Conservation (phyloP, 1,140 invertebrate species). For the Leptopilina boulardi region DNA sequence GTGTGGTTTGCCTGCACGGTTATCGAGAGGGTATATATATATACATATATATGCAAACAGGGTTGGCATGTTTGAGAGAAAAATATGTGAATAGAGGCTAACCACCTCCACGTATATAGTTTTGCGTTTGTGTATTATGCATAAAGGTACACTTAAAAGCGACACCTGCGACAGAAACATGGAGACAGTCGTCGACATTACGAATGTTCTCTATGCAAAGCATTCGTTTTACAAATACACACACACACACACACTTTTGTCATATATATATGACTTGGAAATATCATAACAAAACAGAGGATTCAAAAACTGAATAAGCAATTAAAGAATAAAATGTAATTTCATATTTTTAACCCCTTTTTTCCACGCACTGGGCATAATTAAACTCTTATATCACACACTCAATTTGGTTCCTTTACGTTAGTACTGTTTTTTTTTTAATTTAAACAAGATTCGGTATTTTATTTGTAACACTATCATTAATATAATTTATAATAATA, state of each 20-base stretch:
- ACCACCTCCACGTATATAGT: neutral
- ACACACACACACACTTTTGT: conserved; percentile 38
- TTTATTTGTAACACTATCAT: too few relatives aligned
- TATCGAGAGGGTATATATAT: neutral
- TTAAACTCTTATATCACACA: too few relatives aligned
- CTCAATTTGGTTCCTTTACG: too few relatives aligned
- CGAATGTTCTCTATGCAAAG: conserved; percentile 58
- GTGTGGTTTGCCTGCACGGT: neutral
- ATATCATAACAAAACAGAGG: too few relatives aligned
- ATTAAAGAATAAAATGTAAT: too few relatives aligned
- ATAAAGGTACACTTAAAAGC: conserved; percentile 51
- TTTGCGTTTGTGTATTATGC: conserved; percentile 40
- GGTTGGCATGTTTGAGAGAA: neutral
- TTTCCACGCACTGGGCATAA: too few relatives aligned
- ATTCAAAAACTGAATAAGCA: too few relatives aligned
- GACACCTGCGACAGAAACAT: conserved; percentile 49
- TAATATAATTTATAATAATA: too few relatives aligned
- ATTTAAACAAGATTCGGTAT: too few relatives aligned
- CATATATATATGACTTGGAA: too few relatives aligned
- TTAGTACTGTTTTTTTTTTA: too few relatives aligned
- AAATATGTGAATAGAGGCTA: conserved; percentile 27
- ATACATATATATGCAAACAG: neutral
- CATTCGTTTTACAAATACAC: conserved; percentile 49
- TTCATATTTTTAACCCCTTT: too few relatives aligned
- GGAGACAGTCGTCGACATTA: conserved; percentile 44